Conservation (phyloP, 92 coral and sea anemone genomes). For the Parazoanthus swiftii region DNA sequence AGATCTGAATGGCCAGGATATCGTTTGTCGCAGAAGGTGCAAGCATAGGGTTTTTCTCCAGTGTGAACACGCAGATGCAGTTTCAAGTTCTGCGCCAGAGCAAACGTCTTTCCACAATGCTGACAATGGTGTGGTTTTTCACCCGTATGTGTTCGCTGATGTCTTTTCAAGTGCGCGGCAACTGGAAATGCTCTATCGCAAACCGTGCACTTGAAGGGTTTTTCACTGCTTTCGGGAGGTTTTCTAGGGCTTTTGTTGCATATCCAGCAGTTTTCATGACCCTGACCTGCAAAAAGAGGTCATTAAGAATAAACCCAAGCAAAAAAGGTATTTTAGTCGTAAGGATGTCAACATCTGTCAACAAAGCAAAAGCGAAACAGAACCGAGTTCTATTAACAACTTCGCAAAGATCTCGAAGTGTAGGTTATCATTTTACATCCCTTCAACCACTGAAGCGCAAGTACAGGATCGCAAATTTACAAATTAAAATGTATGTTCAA, state of each 20-base stretch:
- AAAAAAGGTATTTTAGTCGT: neutral
- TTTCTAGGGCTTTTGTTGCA: slow-evolving; percentile 27
- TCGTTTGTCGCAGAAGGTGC: slow-evolving; percentile 29
- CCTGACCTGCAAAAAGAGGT: slow-evolving; percentile 34
- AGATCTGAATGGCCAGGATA: slow-evolving; percentile 39
- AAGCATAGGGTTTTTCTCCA: slow-evolving; percentile 34
- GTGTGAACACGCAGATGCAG: slow-evolving; percentile 37
- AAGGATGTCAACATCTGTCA: no score
- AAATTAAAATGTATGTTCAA: no score
- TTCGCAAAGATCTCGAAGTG: neutral
- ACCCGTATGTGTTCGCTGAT: slow-evolving; percentile 40
- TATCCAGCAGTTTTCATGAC: slow-evolving; percentile 19
- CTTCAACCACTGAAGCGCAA: no score
- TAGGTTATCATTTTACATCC: neutral
- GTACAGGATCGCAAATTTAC: no score
- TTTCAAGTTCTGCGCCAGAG: slow-evolving; percentile 36
- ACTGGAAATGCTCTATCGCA: slow-evolving; percentile 30
- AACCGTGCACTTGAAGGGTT: slow-evolving; percentile 26
- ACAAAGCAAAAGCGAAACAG: no score
- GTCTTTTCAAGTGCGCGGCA: slow-evolving; percentile 28
- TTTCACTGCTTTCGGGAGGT: neutral
- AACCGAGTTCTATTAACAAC: no score
- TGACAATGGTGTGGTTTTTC: slow-evolving; percentile 36
- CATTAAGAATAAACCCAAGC: neutral
- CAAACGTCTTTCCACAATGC: slow-evolving; percentile 23